Evolutionary conservation across 2,113 vertebrate genomes (phyloP), one percentile per base, ranked within the genome.

Genomic region (Pycnonotus jocosus): DNA sequence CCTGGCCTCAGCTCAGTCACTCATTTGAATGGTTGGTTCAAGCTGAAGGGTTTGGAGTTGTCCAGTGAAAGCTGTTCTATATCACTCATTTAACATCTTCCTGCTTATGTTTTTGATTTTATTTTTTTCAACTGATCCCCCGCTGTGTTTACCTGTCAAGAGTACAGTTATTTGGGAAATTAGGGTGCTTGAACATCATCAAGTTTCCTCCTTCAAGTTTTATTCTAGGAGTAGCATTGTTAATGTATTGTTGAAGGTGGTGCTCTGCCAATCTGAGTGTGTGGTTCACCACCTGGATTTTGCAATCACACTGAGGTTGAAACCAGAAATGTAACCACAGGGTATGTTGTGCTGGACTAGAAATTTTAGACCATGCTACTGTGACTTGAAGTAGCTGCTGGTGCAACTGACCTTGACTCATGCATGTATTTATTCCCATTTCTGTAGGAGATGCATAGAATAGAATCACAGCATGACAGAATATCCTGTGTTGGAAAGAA

Each of bases 191-290:
- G 62, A 44, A 31, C 21, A 37, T 22, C 3, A 5, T 13, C 51
- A 66, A 35, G 11, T 35, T 77, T 58, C 42, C 11, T 68, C 53
- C 21, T 58, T 14, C 53, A 21, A 7, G 44, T 42, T 58, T 51
- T 58, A 19, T 58, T 58, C 9, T 12, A 51, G 37, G 7, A 31
- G 6, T 12, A 37, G 14, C 27, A 19, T 12, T 68, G 27, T 37
- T 51, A 22, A 37, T 2, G 7, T 58, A 33, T 23, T 54, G 20
- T 38, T 20, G 17, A 48, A 80, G 33, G 18, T 35, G 50, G 8
- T 70, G 20, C 7, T 53, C 50, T 79, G 23, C 35, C 79, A 47
- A 2, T 11, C 2, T 9, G 27, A 66, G 28, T 0, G 0, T 0
- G 0, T 28, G 20, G 7, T 35, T 90, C 30, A 31, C 30, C 0